These are phyloP conservation scores for Pygoscelis antarcticus DNA, from an alignment of 2,113 vertebrate genomes.

Conservation along the genomic window DNA sequence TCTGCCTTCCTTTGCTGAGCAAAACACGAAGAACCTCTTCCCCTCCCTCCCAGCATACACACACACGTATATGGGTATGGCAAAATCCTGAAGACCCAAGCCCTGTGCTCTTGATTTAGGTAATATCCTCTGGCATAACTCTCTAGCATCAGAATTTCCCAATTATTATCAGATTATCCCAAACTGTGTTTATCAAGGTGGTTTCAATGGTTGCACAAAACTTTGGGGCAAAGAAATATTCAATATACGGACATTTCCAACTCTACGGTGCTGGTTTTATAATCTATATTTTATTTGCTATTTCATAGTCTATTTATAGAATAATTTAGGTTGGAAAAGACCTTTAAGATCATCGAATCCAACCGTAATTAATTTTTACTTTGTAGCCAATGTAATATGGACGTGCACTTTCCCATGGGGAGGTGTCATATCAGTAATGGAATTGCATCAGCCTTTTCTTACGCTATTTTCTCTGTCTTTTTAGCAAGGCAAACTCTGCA, in stretches of 20 bases:
- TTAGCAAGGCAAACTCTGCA: neutral
- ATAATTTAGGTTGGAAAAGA: neutral
- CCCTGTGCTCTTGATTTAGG: neutral
- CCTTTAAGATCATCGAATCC: neutral
- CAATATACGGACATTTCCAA: neutral
- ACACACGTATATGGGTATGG: rapidly evolving
- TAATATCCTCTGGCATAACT: neutral
- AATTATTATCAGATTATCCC: too few relatives aligned
- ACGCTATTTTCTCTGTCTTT: neutral
- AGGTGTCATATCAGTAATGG: neutral
- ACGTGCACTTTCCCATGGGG: neutral
- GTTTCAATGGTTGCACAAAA: neutral
- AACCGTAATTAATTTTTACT: neutral
- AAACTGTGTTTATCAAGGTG: neutral
- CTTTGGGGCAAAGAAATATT: neutral
- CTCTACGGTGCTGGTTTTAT: neutral
- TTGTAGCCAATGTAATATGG: neutral
- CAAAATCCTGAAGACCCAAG: neutral
- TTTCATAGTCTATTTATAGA: neutral
- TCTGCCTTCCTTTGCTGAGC: neutral
- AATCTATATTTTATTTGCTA: neutral
- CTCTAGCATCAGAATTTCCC: neutral
- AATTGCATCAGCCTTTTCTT: neutral
- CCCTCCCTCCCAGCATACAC: neutral
- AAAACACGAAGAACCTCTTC: neutral